phyloP scores from a whole-genome alignment of 2,888 invertebrate genomes.

The Pseudanteris insignis region DNA sequence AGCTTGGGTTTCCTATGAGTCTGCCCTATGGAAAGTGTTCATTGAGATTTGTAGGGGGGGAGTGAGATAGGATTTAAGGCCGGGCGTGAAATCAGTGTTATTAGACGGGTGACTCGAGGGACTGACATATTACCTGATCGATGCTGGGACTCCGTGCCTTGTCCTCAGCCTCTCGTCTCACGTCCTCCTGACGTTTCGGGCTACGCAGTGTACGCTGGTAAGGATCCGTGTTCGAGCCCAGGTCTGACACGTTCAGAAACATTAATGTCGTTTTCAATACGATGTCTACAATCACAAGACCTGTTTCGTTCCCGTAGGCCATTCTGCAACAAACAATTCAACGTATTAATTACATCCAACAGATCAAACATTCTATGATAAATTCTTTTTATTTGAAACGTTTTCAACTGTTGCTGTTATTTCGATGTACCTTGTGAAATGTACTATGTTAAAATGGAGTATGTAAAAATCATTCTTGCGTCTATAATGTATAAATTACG shows the following conservation, averaged over 20 bases:
- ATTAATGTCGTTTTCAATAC: constrained; percentile 88
- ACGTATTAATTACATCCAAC: background rate
- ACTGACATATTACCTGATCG: constrained; percentile 79
- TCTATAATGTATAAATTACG: too few relatives aligned
- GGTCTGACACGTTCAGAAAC: constrained; percentile 88
- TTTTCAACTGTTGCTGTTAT: too few relatives aligned
- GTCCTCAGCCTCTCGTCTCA: constrained; percentile 62
- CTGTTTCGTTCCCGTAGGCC: constrained; percentile 97
- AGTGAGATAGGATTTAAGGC: background rate
- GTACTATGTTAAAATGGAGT: too few relatives aligned
- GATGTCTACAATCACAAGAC: constrained; percentile 94
- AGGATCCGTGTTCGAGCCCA: constrained; percentile 89
- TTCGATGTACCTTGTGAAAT: too few relatives aligned
- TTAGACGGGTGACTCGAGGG: constrained; percentile 45
- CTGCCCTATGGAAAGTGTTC: constrained; percentile 9
- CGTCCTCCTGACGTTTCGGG: constrained; percentile 71
- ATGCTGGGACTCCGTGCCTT: constrained; percentile 86
- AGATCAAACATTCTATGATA: background rate
- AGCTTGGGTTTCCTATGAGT: too few relatives aligned
- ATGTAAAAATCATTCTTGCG: too few relatives aligned
- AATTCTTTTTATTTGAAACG: background rate
- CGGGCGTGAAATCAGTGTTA: constrained; percentile 33
- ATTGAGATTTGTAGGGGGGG: background rate
- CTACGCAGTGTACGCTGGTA: constrained; percentile 84
- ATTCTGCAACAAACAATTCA: constrained; percentile 71